phyloP scores from a whole-genome alignment of 1,140 invertebrate genomes.

The Calycopis cecrops region DNA sequence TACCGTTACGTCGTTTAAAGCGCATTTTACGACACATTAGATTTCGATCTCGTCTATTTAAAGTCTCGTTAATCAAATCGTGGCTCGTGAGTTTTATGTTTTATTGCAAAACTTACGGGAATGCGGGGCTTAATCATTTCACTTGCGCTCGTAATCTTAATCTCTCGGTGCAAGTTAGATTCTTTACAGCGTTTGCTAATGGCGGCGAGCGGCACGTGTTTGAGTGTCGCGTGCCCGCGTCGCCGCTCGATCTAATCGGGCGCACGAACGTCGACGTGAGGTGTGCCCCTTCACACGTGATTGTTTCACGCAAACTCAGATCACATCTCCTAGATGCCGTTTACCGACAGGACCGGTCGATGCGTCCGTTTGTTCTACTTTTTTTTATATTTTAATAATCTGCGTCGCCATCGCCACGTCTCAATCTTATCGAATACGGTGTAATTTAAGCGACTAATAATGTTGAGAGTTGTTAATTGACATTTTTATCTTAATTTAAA shows the following conservation, averaged over 20 bases:
- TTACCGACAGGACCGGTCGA: conserved; percentile 26
- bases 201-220: conserved; percentile 49
- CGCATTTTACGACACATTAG: background rate
- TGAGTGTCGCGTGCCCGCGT: conserved; percentile 59
- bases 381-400: conserved; percentile 27
- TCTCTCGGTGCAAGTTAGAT: conserved; percentile 36
- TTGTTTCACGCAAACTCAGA: conserved; percentile 48
- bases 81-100: conserved; percentile 1
- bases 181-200: conserved; percentile 36
- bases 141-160: conserved; percentile 33
- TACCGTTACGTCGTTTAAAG: background rate
- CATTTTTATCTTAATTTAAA: too few relatives aligned
- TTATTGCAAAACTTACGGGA: conserved; percentile 6
- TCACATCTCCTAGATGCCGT: conserved; percentile 55
- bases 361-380: conserved; percentile 37
- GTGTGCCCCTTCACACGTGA: conserved; percentile 67
- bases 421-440: too few relatives aligned
- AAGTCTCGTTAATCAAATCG: conserved; percentile 11
- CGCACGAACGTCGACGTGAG: conserved; percentile 59
- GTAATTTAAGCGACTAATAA: background rate
- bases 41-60: conserved; percentile 7
- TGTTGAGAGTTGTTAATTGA: too few relatives aligned
- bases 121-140: conserved; percentile 18
- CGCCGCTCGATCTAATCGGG: conserved; percentile 54
- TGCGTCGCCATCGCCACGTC: too few relatives aligned